A percentile compares a stretch with the other conserved stretches of the same genome.
phyloP scores from a whole-genome alignment of 2,797 vertebrate genomes.

The Gouania willdenowi region DNA sequence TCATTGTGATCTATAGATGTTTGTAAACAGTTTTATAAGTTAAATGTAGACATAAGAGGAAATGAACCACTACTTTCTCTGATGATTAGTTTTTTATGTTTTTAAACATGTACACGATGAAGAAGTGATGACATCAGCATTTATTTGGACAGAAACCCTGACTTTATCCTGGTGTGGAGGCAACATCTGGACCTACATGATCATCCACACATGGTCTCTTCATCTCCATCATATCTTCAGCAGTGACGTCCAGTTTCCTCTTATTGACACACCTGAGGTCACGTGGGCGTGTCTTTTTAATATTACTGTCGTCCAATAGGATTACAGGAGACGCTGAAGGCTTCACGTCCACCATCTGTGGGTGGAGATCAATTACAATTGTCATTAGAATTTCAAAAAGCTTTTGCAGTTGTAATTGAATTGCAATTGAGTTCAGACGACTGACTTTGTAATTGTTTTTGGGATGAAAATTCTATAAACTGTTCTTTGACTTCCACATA shows the following conservation, averaged over 20 bases:
- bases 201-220: conserved; percentile 69
- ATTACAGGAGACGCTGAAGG: conserved; percentile 5
- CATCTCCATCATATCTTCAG: conserved; percentile 52
- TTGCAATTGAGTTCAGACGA: conserved; percentile 2
- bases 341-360: conserved; percentile 16
- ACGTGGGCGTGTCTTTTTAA: conserved; percentile 2
- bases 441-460: conserved; percentile 2
- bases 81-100: no score
- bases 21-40: no score
- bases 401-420: conserved; percentile 13
- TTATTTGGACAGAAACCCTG: not conserved
- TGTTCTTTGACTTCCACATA: no score
- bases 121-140: no score
- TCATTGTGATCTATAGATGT: no score
- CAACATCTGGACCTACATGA: conserved; percentile 7
- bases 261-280: conserved; percentile 55
- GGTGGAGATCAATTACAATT: no score
- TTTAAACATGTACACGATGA: no score
- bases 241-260: conserved; percentile 74
- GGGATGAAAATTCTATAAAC: no score
- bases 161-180: conserved; percentile 19
- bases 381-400: no score
- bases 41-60: no score
- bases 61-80: no score
- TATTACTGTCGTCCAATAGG: no score